These are phyloP conservation scores for Schizopygopsis malacanthus DNA, from an alignment of 2,797 vertebrate species.

Conservation along the genomic window DNA sequence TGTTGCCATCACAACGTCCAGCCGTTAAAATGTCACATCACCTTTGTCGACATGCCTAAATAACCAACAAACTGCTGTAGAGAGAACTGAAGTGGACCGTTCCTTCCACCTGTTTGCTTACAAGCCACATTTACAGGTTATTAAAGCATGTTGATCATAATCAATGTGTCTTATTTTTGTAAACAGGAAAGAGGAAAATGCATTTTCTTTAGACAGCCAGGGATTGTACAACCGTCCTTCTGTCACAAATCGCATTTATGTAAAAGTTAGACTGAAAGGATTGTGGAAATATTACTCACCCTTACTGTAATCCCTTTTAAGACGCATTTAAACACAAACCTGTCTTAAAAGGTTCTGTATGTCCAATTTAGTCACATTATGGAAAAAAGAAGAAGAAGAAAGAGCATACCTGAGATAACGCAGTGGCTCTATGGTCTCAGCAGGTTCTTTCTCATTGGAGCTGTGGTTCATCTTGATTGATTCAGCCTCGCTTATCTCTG, in stretches of 20 bases:
- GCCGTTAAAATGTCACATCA: conserved; percentile 39
- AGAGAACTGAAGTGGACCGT: neutral
- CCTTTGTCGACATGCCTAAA: conserved; percentile 37
- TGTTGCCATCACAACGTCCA: conserved; percentile 46
- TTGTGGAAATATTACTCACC: neutral
- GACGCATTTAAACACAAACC: conserved; percentile 7
- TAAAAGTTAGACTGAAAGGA: conserved; percentile 1
- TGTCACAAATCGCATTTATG: neutral
- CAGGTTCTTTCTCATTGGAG: conserved; percentile 77
- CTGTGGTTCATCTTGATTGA: conserved; percentile 82
- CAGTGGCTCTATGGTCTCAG: conserved; percentile 79
- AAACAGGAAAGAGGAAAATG: conserved; percentile 15
- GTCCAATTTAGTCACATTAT: conserved; percentile 6
- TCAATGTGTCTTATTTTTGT: neutral
- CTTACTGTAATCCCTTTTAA: neutral
- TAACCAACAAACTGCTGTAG: conserved; percentile 5
- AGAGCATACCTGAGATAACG: conserved; percentile 80
- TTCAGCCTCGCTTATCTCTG: conserved; percentile 29
- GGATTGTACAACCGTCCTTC: neutral
- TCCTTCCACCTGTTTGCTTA: conserved; percentile 9
- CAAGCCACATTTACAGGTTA: neutral
- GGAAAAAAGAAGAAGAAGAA: neutral
- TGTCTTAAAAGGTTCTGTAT: neutral
- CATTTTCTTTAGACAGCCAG: neutral
- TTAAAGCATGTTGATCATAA: conserved; percentile 23